phyloP scores from a whole-genome alignment of 2,797 vertebrate genomes.

The Xiphophorus birchmanni region DNA sequence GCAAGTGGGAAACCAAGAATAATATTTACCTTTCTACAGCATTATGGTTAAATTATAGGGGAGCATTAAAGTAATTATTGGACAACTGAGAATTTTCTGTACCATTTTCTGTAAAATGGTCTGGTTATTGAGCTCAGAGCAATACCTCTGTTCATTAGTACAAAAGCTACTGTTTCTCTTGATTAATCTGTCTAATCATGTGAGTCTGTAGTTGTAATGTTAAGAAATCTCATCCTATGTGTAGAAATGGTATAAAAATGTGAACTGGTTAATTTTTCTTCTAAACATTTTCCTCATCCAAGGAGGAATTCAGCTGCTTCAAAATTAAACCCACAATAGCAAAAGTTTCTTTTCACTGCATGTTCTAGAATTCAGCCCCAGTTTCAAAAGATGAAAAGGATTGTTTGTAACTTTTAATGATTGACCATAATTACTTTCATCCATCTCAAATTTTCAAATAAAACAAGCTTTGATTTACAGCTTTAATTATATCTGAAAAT shows the following conservation, averaged over 20 bases:
- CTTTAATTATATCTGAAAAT: too few species aligned
- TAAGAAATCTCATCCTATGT: constrained; percentile 5
- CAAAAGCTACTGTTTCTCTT: constrained; percentile 40
- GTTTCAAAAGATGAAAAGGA: constrained; percentile 11
- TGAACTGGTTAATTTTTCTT: constrained; percentile 12
- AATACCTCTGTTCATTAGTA: constrained; percentile 46
- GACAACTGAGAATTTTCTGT: constrained; percentile 75
- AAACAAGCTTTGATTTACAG: not conserved
- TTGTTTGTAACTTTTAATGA: not conserved
- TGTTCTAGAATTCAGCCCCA: not conserved
- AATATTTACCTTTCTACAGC: constrained; percentile 82
- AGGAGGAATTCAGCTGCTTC: not conserved
- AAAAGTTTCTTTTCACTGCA: not conserved
- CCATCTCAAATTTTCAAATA: not conserved
- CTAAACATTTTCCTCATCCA: constrained; percentile 3
- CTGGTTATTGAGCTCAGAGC: constrained; percentile 43
- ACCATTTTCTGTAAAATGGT: constrained; percentile 56
- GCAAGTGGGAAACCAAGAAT: constrained; percentile 70
- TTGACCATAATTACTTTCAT: constrained; percentile 4
- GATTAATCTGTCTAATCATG: constrained; percentile 51
- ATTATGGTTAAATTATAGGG: constrained; percentile 75
- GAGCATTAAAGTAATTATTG: constrained; percentile 69
- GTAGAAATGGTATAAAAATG: constrained; percentile 10
- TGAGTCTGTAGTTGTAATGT: constrained; percentile 16
- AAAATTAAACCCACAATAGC: constrained; percentile 2